Percentiles rank a stretch among this genome's conserved stretches.
These are phyloP conservation scores for Anarsia innoxiella DNA, from an alignment of 2,888 invertebrate genomes.

Conservation along the genomic window DNA sequence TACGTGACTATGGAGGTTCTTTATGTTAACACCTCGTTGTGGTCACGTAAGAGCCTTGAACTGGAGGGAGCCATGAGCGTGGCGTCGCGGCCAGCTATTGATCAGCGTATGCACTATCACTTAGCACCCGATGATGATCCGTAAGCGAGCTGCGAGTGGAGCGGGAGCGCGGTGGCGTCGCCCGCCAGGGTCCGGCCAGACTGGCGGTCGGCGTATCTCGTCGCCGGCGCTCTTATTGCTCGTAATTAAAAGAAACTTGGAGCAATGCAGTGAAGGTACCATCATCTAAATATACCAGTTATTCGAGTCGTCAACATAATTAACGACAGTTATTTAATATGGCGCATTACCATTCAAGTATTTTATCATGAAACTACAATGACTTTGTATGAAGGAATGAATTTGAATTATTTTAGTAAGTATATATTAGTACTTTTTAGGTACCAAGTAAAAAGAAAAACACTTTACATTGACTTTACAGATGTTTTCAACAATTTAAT, in stretches of 20 bases:
- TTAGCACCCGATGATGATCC: conserved; percentile 24
- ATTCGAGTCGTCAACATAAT: too few relatives aligned
- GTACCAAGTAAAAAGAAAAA: too few relatives aligned
- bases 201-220: conserved; percentile 37
- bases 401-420: too few relatives aligned
- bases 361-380: too few relatives aligned
- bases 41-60: conserved; percentile 60
- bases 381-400: too few relatives aligned
- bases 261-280: conserved; percentile 18
- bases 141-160: conserved; percentile 14
- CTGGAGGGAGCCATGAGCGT: conserved; percentile 26
- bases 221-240: conserved; percentile 27
- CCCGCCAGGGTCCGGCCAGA: conserved; percentile 24
- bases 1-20: conserved; percentile 54
- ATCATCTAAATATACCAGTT: too few relatives aligned
- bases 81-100: conserved; percentile 20
- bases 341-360: too few relatives aligned
- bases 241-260: conserved; percentile 55
- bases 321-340: too few relatives aligned
- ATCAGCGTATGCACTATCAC: conserved; percentile 43
- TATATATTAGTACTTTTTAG: too few relatives aligned
- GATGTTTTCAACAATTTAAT: too few relatives aligned
- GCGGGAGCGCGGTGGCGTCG: conserved; percentile 17
- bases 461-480: too few relatives aligned
- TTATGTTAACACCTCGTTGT: conserved; percentile 52